Conservation (phyloP, 2,797 vertebrate species). For the Neosilurus mollespiculum region DNA sequence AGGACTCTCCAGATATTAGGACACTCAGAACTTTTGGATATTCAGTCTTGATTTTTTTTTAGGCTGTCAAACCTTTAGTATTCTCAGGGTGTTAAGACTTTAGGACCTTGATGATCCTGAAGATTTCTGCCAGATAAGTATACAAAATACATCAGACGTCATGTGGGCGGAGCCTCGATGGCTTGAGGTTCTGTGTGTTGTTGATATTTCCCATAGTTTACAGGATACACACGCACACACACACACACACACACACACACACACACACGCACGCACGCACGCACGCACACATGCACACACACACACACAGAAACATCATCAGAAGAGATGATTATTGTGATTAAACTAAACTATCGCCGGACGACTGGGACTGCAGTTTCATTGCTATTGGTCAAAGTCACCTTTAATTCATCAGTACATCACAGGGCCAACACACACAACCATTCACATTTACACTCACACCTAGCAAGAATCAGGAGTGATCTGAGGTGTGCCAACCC, state of each 20-base stretch:
- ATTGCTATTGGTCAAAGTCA: too few relatives aligned
- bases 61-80: background rate
- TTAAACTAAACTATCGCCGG: too few relatives aligned
- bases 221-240: background rate
- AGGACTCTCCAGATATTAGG: background rate
- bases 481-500: too few relatives aligned
- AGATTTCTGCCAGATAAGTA: background rate
- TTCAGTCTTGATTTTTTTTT: background rate
- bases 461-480: too few relatives aligned
- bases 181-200: too few relatives aligned
- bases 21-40: background rate
- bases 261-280: too few relatives aligned
- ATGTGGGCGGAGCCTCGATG: background rate
- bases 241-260: too few relatives aligned
- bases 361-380: too few relatives aligned
- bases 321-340: background rate
- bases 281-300: too few relatives aligned
- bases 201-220: slow-evolving; percentile 26
- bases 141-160: background rate
- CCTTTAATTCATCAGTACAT: too few relatives aligned
- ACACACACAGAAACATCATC: background rate
- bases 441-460: too few relatives aligned
- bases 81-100: background rate
- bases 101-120: background rate
- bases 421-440: too few relatives aligned